phyloP scores from a whole-genome alignment of 2,888 invertebrate genomes.

The Eulithis testata region DNA sequence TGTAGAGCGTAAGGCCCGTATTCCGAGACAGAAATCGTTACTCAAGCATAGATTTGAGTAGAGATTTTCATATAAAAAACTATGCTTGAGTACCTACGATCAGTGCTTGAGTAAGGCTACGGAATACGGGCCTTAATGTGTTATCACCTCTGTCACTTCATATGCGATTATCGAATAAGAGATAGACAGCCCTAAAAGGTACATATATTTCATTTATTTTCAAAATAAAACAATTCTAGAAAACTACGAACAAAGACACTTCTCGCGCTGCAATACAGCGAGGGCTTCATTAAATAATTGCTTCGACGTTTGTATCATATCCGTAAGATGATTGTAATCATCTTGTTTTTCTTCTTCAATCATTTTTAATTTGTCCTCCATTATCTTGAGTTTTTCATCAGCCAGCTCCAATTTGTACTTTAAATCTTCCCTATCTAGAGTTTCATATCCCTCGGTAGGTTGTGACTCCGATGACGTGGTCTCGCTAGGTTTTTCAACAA shows the following conservation, averaged over 20 bases:
- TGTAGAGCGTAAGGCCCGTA: too few relatives aligned
- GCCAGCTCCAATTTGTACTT: constrained; percentile 84
- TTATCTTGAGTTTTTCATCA: constrained; percentile 87
- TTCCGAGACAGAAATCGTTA: too few relatives aligned
- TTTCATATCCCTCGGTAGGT: constrained; percentile 54
- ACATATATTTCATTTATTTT: constrained; percentile 32
- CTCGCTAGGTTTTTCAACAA: constrained; percentile 62
- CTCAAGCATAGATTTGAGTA: too few relatives aligned
- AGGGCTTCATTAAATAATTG: constrained; percentile 83
- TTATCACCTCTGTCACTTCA: too few relatives aligned
- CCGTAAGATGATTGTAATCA: constrained; percentile 82
- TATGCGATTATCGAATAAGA: too few relatives aligned
- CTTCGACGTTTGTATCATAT: constrained; percentile 84
- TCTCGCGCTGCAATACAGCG: constrained; percentile 71
- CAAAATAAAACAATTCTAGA: constrained; percentile 38
- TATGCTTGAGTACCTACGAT: too few relatives aligned
- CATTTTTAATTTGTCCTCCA: constrained; percentile 86
- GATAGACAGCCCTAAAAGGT: too few relatives aligned
- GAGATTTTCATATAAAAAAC: too few relatives aligned
- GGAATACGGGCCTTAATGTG: too few relatives aligned
- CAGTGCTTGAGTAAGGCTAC: too few relatives aligned
- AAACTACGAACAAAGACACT: constrained; percentile 67
- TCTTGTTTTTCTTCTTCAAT: constrained; percentile 86
- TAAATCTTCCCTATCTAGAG: constrained; percentile 70
- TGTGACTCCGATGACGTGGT: constrained; percentile 59